These are phyloP conservation scores for Rhyacophila evoluta DNA, from an alignment of 2,888 invertebrate genomes.

Conservation along the genomic window DNA sequence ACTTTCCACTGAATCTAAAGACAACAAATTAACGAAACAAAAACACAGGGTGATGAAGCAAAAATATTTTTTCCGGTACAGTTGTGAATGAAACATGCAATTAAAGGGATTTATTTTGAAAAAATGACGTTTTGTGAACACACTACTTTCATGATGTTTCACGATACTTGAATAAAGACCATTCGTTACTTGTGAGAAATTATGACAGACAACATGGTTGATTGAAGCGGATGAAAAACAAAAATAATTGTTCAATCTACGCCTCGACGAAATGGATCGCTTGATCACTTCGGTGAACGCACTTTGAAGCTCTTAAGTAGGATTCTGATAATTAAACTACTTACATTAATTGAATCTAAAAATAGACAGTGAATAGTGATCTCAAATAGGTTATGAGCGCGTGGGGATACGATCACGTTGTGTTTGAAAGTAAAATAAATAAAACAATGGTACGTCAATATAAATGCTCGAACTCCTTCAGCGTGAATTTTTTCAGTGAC, in stretches of 20 bases:
- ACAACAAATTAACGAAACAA: neutral
- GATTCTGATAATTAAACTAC: conserved; percentile 34
- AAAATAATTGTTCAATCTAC: conserved; percentile 59
- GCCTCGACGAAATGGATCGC: conserved; percentile 55
- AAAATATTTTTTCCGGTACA: neutral
- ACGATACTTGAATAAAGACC: neutral
- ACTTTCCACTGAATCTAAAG: neutral
- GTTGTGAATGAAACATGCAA: neutral
- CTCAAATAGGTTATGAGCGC: conserved; percentile 40
- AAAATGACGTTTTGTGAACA: neutral
- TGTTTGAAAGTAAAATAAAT: neutral
- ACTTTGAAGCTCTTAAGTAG: neutral
- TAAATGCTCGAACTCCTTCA: neutral
- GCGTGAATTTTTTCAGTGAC: neutral
- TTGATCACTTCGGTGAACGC: conserved; percentile 39
- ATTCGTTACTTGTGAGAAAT: conserved; percentile 28
- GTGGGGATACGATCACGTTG: conserved; percentile 15
- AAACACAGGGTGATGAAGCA: neutral
- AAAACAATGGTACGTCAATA: neutral
- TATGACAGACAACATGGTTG: conserved; percentile 39
- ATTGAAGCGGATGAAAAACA: conserved; percentile 31
- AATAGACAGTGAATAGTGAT: conserved; percentile 41
- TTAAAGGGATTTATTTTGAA: neutral
- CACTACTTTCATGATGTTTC: neutral
- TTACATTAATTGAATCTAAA: conserved; percentile 46